Percentiles rank a stretch among this genome's conserved stretches.
These are phyloP conservation scores for Eurypyga helias DNA, from an alignment of 2,113 vertebrate genomes.

Conservation along the genomic window DNA sequence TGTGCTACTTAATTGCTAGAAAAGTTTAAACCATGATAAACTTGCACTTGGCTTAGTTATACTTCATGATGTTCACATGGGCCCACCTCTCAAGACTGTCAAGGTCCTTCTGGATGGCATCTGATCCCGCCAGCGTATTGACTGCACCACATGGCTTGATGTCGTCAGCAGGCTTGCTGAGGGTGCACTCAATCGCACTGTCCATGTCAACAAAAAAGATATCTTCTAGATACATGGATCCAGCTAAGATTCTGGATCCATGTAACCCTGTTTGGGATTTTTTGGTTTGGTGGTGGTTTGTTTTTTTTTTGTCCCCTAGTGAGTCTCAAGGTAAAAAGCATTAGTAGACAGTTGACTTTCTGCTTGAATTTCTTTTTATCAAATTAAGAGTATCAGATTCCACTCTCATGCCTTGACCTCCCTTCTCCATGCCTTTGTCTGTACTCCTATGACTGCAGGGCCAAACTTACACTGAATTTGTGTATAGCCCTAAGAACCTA, in stretches of 20 bases:
- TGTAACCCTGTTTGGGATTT: neutral
- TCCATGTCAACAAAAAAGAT: too few species aligned
- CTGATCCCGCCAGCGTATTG: too few species aligned
- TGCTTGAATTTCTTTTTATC: neutral
- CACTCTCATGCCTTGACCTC: neutral
- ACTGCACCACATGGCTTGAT: too few species aligned
- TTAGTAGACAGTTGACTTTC: neutral
- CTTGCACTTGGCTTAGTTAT: too few species aligned
- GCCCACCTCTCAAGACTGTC: too few species aligned
- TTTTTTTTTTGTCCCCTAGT: accelerated
- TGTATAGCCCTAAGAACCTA: neutral
- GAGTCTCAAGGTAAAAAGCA: neutral
- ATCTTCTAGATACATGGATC: neutral
- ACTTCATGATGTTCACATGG: too few species aligned
- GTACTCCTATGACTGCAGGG: neutral
- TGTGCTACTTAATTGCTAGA: too few species aligned
- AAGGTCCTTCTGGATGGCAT: too few species aligned
- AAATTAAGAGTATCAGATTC: neutral
- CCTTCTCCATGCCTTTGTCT: neutral
- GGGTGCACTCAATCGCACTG: too few species aligned
- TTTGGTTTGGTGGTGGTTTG: neutral
- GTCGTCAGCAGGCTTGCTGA: too few species aligned
- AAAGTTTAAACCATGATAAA: too few species aligned
- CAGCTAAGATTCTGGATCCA: neutral
- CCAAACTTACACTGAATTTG: neutral